Conservation (phyloP, 2,888 invertebrate species). For the Ectropis crepuscularia region DNA sequence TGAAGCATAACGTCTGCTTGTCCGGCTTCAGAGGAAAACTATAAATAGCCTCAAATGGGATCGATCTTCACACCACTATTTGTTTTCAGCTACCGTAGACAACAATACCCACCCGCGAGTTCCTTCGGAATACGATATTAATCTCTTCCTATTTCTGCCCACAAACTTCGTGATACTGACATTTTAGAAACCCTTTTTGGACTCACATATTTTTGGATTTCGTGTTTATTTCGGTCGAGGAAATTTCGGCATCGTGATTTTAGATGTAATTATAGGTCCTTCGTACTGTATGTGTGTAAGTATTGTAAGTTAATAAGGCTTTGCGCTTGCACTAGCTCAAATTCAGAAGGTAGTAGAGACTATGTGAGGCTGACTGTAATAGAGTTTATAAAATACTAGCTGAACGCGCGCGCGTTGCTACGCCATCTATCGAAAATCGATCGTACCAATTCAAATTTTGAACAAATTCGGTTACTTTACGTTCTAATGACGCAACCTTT, state of each 20-base stretch:
- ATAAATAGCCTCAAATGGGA: slow-evolving; percentile 34
- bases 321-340: too few species aligned
- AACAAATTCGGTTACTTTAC: too few species aligned
- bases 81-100: slow-evolving; percentile 24
- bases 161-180: slow-evolving; percentile 4
- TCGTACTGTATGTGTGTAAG: too few species aligned
- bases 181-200: background rate
- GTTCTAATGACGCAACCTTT: too few species aligned
- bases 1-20: background rate
- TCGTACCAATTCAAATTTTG: too few species aligned
- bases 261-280: slow-evolving; percentile 3
- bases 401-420: too few species aligned
- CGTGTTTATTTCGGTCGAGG: slow-evolving; percentile 13
- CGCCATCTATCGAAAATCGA: too few species aligned
- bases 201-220: slow-evolving; percentile 1
- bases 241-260: slow-evolving; percentile 19
- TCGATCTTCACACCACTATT: slow-evolving; percentile 25
- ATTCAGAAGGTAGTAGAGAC: too few species aligned
- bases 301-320: background rate
- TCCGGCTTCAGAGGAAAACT: slow-evolving; percentile 17
- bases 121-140: background rate
- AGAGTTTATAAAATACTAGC: too few species aligned
- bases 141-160: slow-evolving; percentile 19
- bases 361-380: too few species aligned
- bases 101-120: slow-evolving; percentile 10